Evolutionary conservation across 2,888 invertebrate genomes (phyloP), one percentile per base, ranked within the genome.

Genomic region (Scotopteryx bipunctaria): DNA sequence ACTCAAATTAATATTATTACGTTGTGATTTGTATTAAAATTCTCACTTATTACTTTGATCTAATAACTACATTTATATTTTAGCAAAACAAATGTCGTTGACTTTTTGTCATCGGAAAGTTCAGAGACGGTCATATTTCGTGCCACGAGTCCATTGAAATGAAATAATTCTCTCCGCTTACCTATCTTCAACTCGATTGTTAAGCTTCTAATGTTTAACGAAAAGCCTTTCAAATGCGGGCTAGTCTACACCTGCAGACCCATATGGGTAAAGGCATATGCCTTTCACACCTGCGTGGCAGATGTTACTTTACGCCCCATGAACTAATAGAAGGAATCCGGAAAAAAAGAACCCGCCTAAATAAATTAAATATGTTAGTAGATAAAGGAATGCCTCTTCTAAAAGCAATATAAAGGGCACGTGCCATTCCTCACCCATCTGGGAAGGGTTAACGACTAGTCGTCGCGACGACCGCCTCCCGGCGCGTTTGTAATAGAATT

Each of bases 211-310:
- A 21, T 42, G 14, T 29, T 13, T 0, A 35, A 5, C 23, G 32
- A 17, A 62, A 61, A 58, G 46, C 60, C 51, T 25, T 49, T 21
- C 44, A 43, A 55, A 58, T 55, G 47, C 51, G 47, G 53, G 50
- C 48, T 23, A 44, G 15, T 37, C 73, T 74, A 73, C 71, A 49
- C 52, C 50, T 52, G 55, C 54, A 36, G 11, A 46, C 46, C 53
- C 59, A 55, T 59, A n/a, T n/a, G n/a, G n/a, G n/a, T n/a, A n/a
- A n/a, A n/a, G n/a, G n/a, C n/a, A n/a, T n/a, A 60, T 63, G 63
- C 51, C 54, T 48, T 49, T 40, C 53, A 59, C 85, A 87, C 83
- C 86, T 87, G 87, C 86, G 44, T 67, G 74, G 69, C 88, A 86
- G 86, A 85, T 88, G 88, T 71, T 68, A 59, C 61, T 44, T 42